These are phyloP conservation scores for Prunella strophiata DNA, from an alignment of 2,797 vertebrate species.

Conservation along the genomic window DNA sequence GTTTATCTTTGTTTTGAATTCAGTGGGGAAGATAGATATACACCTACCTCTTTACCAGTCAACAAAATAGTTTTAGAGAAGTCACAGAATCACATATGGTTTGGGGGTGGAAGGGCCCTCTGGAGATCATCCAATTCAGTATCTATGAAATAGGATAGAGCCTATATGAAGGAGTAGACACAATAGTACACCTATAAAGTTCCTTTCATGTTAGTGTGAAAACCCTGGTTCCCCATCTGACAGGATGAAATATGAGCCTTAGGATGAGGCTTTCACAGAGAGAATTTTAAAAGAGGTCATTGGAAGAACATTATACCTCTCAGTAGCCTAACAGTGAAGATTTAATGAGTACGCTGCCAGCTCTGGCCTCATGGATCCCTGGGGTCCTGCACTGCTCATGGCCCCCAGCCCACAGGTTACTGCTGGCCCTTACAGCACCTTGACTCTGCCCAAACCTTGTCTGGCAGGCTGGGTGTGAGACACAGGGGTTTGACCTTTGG, in stretches of 20 bases:
- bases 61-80: not conserved
- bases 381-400: fast-evolving
- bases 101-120: not conserved
- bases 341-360: not conserved
- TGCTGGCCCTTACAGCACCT: not conserved
- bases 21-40: not conserved
- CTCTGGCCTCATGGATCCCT: not conserved
- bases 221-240: not conserved
- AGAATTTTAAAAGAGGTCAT: not conserved
- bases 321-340: not conserved
- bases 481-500: fast-evolving
- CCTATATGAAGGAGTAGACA: not conserved
- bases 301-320: not conserved
- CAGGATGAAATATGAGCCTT: not conserved
- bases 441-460: not conserved
- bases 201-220: not conserved
- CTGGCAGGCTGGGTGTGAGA: not conserved
- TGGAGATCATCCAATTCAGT: not conserved
- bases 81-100: not conserved
- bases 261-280: not conserved
- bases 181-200: not conserved
- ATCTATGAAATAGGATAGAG: not conserved
- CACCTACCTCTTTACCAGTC: not conserved
- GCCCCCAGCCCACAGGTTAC: fast-evolving
- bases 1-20: not conserved